Conservation (phyloP, 2,888 invertebrate species). For the Dendrolimus pini region DNA sequence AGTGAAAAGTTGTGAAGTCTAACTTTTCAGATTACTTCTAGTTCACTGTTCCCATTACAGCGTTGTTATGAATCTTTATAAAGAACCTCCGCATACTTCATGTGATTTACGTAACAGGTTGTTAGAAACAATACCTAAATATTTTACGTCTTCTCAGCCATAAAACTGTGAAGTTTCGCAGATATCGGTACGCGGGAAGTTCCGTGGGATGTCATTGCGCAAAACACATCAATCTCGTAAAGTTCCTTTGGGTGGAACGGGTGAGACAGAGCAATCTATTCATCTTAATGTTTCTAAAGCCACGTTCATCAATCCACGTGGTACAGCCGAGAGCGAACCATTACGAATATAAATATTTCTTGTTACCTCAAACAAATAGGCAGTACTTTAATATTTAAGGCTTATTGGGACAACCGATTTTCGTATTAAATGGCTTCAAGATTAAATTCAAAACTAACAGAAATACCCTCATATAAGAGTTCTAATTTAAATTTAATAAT, state of each 20-base stretch:
- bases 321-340: constrained; percentile 22
- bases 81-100: constrained; percentile 11
- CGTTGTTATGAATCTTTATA: constrained; percentile 17
- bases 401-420: too few species aligned
- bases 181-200: constrained; percentile 22
- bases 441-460: too few species aligned
- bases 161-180: constrained; percentile 36
- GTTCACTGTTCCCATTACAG: too few species aligned
- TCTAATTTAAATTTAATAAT: too few species aligned
- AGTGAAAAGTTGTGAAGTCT: too few species aligned
- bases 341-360: constrained; percentile 15
- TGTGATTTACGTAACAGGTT: constrained; percentile 28
- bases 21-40: too few species aligned
- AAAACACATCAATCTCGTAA: constrained; percentile 51
- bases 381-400: background rate
- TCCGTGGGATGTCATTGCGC: constrained; percentile 30
- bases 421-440: too few species aligned
- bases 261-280: constrained; percentile 25
- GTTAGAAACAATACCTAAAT: constrained; percentile 23
- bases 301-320: constrained; percentile 34
- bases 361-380: background rate
- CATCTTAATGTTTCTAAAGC: constrained; percentile 36
- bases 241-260: constrained; percentile 22
- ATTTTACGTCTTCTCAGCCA: constrained; percentile 21
- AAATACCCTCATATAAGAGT: too few species aligned